These are phyloP conservation scores for Nesogale talazaci DNA, from an alignment of 2,113 vertebrate genomes.

Conservation along the genomic window DNA sequence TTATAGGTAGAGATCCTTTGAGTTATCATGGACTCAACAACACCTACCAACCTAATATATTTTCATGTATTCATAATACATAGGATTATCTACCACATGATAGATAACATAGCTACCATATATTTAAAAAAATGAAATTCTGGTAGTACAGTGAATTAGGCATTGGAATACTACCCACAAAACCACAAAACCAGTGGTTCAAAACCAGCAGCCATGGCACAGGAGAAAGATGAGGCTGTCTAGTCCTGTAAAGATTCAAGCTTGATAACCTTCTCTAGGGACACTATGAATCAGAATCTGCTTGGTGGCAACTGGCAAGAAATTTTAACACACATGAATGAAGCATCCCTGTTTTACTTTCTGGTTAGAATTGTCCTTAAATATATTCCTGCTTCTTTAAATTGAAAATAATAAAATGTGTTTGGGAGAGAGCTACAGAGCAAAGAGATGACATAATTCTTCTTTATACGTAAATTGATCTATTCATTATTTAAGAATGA, in stretches of 20 bases:
- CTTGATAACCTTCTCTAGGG: no score
- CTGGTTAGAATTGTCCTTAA: constrained; percentile 33
- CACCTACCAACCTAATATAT: neutral
- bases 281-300: no score
- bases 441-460: constrained; percentile 48
- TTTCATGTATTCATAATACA: constrained; percentile 22
- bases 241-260: no score
- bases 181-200: no score
- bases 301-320: no score
- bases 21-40: no score
- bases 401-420: constrained; percentile 31
- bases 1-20: no score
- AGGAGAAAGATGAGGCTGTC: no score
- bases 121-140: neutral
- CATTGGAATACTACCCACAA: no score
- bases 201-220: no score
- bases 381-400: constrained; percentile 41
- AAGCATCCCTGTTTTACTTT: constrained; percentile 37
- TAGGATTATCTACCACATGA: constrained; percentile 30
- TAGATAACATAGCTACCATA: no score
- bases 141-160: no score
- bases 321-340: neutral
- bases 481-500: constrained; percentile 45
- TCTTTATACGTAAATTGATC: constrained; percentile 65
- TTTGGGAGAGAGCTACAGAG: neutral